Evolutionary conservation across 2,797 vertebrate species (phyloP), one percentile per base, ranked within the genome.

Genomic region (Pseudochromis fuscus): DNA sequence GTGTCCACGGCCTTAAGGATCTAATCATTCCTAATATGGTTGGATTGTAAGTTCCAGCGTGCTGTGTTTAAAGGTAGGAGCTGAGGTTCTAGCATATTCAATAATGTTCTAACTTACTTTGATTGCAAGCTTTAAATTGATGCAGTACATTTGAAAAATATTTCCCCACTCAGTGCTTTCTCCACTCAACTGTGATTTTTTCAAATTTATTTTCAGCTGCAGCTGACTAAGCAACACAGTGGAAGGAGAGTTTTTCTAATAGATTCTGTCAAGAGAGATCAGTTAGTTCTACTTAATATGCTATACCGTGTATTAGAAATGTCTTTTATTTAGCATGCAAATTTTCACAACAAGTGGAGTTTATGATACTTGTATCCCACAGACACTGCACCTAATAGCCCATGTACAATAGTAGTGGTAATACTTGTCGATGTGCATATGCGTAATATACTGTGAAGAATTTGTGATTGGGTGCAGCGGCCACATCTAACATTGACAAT

Each of bases 181-280:
- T 75, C 64, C 66, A 75, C 27, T 84, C 62, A 63, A 50, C 64
- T 77, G 77, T 72, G 70, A 83, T 73, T 76, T 77, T 61, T 71
- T 27, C 19, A 69, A 64, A 83, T 79, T 51, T 60, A 75, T 75
- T 79, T 77, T 82, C 59, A 60, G 56, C 57, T 48, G 48, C 57
- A 72, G 67, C 68, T 84, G 77, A 87, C 62, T 72, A 72, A 86
- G 81, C 79, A 79, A 27, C 78, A 59, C n/a, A 23, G 49, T 19
- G 9, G 44, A 79, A 59, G 61, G 33, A 40, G 42, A 72, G 40
- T 61, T 85, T 82, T 78, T 53, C 59, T 67, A 82, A 89, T 75
- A 74, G 49, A 73, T 64, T 84, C 57, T 85, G 76, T 82, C 76
- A 72, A 28, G 27, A 72, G 13, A 73, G 44, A 77, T 75, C 50